phyloP scores from a whole-genome alignment of 1,140 invertebrate genomes.

The Ylistrum balloti region DNA sequence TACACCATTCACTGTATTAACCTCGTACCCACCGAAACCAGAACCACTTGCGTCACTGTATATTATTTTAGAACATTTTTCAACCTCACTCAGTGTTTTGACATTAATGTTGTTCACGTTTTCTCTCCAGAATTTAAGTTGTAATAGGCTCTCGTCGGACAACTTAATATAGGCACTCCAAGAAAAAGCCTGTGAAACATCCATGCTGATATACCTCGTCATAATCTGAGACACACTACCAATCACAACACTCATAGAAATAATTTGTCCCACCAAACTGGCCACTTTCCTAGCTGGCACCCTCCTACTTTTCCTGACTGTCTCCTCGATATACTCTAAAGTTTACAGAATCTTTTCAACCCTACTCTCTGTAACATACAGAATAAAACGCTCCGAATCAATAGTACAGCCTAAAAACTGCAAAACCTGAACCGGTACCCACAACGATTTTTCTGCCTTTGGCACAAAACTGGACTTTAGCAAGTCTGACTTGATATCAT shows the following conservation, averaged over 20 bases:
- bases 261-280: constrained; percentile 46
- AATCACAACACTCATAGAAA: constrained; percentile 42
- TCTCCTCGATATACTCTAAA: no score
- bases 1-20: constrained; percentile 33
- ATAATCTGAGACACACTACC: constrained; percentile 48
- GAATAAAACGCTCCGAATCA: no score
- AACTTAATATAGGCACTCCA: no score
- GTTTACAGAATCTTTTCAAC: no score
- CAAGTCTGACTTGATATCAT: no score
- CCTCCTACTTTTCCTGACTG: not conserved
- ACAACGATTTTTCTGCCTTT: no score
- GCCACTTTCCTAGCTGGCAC: constrained; percentile 37
- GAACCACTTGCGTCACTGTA: constrained; percentile 53
- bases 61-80: constrained; percentile 8
- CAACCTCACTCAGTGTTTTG: not conserved
- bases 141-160: not conserved
- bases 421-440: no score
- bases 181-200: no score
- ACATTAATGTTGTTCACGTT: not conserved
- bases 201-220: constrained; percentile 43
- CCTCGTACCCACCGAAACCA: constrained; percentile 48
- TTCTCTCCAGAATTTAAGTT: constrained; percentile 49
- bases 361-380: no score
- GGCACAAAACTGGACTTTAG: no score
- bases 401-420: no score